Conservation (phyloP, 2,113 vertebrate species). For the Mustelus asterias region DNA sequence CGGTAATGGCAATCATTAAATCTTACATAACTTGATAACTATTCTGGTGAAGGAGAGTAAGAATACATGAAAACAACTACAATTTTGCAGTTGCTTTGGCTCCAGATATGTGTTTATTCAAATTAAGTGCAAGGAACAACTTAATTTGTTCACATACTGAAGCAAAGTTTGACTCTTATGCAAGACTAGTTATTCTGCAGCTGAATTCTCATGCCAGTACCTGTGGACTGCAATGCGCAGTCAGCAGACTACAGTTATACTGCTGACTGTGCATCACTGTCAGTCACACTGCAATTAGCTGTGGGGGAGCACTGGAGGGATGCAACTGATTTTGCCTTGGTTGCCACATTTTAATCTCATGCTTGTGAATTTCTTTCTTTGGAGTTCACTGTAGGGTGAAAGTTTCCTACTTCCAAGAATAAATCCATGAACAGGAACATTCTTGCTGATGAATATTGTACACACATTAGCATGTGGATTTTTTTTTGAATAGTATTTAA, state of each 20-base stretch:
- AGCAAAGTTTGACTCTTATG: neutral
- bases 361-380: neutral
- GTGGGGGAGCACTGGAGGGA: neutral
- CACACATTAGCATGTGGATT: neutral
- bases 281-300: neutral
- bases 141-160: neutral
- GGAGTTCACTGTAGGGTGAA: neutral
- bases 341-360: neutral
- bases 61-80: neutral
- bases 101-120: neutral
- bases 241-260: neutral
- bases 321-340: neutral
- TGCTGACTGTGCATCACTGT: neutral
- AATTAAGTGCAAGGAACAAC: neutral
- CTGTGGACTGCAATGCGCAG: neutral
- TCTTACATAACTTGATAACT: neutral
- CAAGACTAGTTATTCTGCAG: neutral
- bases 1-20: neutral
- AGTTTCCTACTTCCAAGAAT: neutral
- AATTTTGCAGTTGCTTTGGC: neutral
- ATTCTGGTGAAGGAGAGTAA: neutral
- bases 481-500: neutral
- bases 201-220: neutral
- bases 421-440: neutral
- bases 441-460: neutral